Conservation (phyloP, 53 echinoderm and acorn worm genomes). For the Astropecten irregularis region DNA sequence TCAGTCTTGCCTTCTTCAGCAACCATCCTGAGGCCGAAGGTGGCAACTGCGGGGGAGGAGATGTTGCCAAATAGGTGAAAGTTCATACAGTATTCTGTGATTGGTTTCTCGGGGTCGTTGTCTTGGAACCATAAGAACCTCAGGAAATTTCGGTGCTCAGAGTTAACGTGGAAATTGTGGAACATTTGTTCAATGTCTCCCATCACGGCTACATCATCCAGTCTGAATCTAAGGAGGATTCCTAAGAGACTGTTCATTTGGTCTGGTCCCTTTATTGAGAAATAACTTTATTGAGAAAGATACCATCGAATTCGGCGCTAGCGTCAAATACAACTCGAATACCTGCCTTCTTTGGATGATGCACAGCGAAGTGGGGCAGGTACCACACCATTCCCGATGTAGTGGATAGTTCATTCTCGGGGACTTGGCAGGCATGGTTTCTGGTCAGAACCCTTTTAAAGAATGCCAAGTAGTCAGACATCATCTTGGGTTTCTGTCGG, state of each 20-base stretch:
- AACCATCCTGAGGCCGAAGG: conserved; percentile 62
- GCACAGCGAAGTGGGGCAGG: conserved; percentile 59
- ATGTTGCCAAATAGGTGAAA: too few species aligned
- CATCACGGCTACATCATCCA: conserved; percentile 59
- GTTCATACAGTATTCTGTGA: conserved; percentile 52
- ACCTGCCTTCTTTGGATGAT: conserved; percentile 33
- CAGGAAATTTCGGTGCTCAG: too few species aligned
- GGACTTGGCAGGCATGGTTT: conserved; percentile 38
- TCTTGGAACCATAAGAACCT: conserved; percentile 61
- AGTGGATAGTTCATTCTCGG: background rate
- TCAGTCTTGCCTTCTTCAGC: conserved; percentile 31
- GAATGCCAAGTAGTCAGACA: background rate
- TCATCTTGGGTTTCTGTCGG: conserved; percentile 17
- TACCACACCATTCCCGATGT: conserved; percentile 36
- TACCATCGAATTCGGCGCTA: conserved; percentile 34
- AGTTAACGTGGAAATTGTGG: too few species aligned
- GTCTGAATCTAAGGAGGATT: conserved; percentile 57
- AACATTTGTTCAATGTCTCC: conserved; percentile 69
- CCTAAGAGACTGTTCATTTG: conserved; percentile 62
- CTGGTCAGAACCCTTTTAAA: conserved; percentile 1
- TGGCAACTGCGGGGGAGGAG: conserved; percentile 70
- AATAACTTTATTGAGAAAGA: conserved; percentile 51
- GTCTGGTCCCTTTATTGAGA: conserved; percentile 73
- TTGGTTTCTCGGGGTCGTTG: too few species aligned
- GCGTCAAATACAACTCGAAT: conserved; percentile 60